Evolutionary conservation across 1,140 invertebrate species (phyloP).

Genomic region (Eumaeus atala): DNA sequence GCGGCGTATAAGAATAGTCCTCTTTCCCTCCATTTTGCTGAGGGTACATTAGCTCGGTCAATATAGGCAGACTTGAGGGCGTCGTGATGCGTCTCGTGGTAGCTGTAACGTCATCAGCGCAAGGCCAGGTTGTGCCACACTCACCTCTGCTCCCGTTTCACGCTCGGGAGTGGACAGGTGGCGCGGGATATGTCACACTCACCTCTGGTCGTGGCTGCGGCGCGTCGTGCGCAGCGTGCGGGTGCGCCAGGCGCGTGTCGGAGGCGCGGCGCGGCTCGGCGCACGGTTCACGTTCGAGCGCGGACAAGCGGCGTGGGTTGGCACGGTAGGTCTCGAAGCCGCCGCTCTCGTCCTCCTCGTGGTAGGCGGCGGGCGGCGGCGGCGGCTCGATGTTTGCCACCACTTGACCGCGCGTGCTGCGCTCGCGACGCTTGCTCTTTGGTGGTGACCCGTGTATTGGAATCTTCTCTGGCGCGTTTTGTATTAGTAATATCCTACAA

Average conservation of each 20-base stretch:
- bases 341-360: conserved; percentile 71
- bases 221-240: conserved; percentile 13
- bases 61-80: too few relatives aligned
- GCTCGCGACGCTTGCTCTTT: conserved; percentile 47
- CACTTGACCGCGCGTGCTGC: conserved; percentile 63
- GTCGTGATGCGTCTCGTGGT: too few relatives aligned
- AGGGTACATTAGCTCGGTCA: too few relatives aligned
- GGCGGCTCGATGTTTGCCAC: conserved; percentile 78
- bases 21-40: too few relatives aligned
- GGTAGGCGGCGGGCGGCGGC: conserved; percentile 47
- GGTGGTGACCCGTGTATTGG: conserved; percentile 72
- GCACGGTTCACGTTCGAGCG: conserved; percentile 27
- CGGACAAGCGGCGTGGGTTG: conserved; percentile 52
- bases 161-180: conserved; percentile 41
- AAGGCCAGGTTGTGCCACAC: conserved; percentile 13
- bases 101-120: too few relatives aligned
- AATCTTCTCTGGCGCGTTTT: conserved; percentile 89
- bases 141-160: conserved; percentile 16
- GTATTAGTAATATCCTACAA: conserved; percentile 88
- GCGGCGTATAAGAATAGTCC: too few relatives aligned
- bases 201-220: conserved; percentile 15
- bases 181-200: conserved; percentile 23
- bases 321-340: conserved; percentile 65
- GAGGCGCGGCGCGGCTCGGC: conserved; percentile 55
- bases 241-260: conserved; percentile 46